These are phyloP conservation scores for Dendrolimus punctatus DNA, from an alignment of 1,140 invertebrate species.

Conservation along the genomic window DNA sequence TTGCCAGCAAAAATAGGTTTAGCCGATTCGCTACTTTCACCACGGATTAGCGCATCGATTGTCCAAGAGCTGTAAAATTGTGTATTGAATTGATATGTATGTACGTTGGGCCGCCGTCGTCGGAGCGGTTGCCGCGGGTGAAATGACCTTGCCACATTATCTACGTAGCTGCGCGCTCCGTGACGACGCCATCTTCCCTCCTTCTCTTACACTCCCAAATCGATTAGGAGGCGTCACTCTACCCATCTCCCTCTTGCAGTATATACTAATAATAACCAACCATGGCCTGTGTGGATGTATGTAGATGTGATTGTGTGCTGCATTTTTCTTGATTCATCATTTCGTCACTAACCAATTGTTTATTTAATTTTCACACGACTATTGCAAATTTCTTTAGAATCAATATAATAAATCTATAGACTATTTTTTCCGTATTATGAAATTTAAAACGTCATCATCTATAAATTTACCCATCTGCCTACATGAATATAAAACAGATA, in stretches of 20 bases:
- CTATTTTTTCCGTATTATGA: too few species aligned
- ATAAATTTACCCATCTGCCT: too few species aligned
- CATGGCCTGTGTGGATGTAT: conserved; percentile 20
- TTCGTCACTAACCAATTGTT: conserved; percentile 18
- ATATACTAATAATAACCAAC: conserved; percentile 51
- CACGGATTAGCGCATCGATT: conserved; percentile 6
- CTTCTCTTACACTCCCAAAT: conserved; percentile 32
- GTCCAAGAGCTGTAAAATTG: conserved; percentile 1
- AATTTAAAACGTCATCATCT: too few species aligned
- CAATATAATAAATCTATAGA: too few species aligned
- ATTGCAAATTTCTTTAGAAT: not conserved
- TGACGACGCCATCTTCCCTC: conserved; percentile 26
- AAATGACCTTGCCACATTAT: conserved; percentile 61
- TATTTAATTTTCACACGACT: not conserved
- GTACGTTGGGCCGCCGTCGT: conserved; percentile 10
- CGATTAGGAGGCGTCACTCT: conserved; percentile 30
- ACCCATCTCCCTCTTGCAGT: conserved; percentile 33
- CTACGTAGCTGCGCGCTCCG: conserved; percentile 26
- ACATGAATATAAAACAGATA: too few species aligned
- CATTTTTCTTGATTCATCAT: conserved; percentile 32
- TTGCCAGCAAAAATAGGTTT: too few species aligned
- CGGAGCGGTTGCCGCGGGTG: conserved; percentile 15
- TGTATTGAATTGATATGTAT: conserved; percentile 13
- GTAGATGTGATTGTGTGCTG: conserved; percentile 23
- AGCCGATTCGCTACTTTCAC: conserved; percentile 10